Evolutionary conservation across 2,113 vertebrate species (phyloP), one percentile per base, ranked within the genome.

Genomic region (Saiga tatarica): DNA sequence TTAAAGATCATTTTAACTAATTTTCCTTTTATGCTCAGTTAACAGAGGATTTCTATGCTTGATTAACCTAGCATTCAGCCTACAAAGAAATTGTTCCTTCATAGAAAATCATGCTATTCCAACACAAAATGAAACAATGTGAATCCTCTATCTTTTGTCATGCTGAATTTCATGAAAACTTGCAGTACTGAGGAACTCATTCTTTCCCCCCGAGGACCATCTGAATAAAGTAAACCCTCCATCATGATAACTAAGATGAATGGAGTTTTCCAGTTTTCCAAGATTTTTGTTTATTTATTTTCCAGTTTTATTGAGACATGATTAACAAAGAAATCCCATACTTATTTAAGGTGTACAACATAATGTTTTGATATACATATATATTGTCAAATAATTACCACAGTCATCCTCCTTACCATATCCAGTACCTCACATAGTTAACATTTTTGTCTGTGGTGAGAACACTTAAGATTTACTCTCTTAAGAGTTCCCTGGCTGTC

Each of bases 31-130:
- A 28, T 93, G 93, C 62, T 64, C 89, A 90, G 42, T 79, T 62
- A 87, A 94, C 94, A 16, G 39, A 79, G 19, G 62, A 91, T 95
- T 97, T 93, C 82, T 97, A 86, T 79, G 76, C 94, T 89, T 94
- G 74, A 89, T 93, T 86, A 93, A 83, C 45, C 55, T 33, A 87
- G 7, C 89, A 57, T 59, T 71, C 23, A 83, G 79, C 74, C 62
- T 91, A 86, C 82, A 89, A 86, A 81, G n/a, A 94, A 96, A 67
- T 47, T 25, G 4, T 84, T 90, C 60, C 76, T 97, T 94, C 50
- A 89, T 16, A 84, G 60, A 92, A 95, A 94, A 94, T 74, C 86
- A 94, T 89, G 33, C 26, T 71, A 42, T 88, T 91, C 82, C 93
- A 78, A 83, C 50, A 71, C 55, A 78, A 47, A 92, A 47, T 53